A percentile compares a stretch with the other conserved stretches of the same genome.
These are phyloP conservation scores for Crenuchus spilurus DNA, from an alignment of 2,797 vertebrate species.

Conservation along the genomic window DNA sequence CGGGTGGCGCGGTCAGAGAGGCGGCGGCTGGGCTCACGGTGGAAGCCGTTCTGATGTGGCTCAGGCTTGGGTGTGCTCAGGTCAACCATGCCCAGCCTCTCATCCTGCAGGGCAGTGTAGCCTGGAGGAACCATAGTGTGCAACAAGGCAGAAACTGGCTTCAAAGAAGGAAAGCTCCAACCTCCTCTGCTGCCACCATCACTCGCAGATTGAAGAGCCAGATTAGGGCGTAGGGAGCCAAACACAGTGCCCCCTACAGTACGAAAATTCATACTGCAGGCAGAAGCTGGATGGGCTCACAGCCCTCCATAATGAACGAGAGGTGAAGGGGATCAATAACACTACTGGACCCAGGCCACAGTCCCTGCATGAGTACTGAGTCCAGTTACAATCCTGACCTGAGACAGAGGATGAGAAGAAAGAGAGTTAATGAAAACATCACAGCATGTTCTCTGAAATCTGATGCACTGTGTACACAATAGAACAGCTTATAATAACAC, in stretches of 20 bases:
- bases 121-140: slow-evolving; percentile 91
- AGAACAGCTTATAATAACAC: neutral
- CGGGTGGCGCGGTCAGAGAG: slow-evolving; percentile 69
- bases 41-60: slow-evolving; percentile 76
- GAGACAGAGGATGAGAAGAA: neutral
- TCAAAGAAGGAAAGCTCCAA: slow-evolving; percentile 82
- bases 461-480: neutral
- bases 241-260: slow-evolving; percentile 70
- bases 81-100: slow-evolving; percentile 86
- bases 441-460: neutral
- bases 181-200: slow-evolving; percentile 66
- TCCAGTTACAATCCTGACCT: slow-evolving; percentile 1
- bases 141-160: slow-evolving; percentile 81
- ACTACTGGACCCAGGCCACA: slow-evolving; percentile 6
- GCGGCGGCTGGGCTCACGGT: slow-evolving; percentile 67
- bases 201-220: slow-evolving; percentile 63
- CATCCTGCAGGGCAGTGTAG: slow-evolving; percentile 90
- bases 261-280: slow-evolving; percentile 75
- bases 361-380: neutral
- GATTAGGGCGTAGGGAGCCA: slow-evolving; percentile 76
- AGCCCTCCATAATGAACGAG: slow-evolving; percentile 49
- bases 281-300: slow-evolving; percentile 59
- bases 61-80: slow-evolving; percentile 73
- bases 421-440: neutral
- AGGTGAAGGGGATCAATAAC: slow-evolving; percentile 14